phyloP scores from a whole-genome alignment of 2,797 vertebrate genomes.

The Gymnoscopelus braueri region DNA sequence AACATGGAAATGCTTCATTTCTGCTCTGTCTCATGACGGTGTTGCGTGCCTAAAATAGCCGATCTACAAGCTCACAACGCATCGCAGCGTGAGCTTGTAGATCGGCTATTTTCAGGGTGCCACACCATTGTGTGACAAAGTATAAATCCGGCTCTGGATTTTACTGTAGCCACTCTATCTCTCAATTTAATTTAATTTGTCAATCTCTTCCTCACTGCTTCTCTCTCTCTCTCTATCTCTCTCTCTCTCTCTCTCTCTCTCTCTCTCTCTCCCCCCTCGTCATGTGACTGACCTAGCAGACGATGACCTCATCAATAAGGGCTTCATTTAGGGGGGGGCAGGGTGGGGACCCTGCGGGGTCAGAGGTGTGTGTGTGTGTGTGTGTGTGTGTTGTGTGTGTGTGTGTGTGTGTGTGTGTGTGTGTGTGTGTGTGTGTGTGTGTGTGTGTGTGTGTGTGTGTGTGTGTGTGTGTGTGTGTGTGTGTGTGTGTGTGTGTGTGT shows the following conservation, averaged over 20 bases:
- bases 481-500: constrained; percentile 17
- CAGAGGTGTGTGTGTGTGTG: constrained; percentile 28
- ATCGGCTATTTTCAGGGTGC: too few relatives aligned
- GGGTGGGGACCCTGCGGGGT: constrained; percentile 33
- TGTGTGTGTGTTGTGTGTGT: constrained; percentile 22
- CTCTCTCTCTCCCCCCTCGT: constrained; percentile 31
- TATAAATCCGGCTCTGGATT: too few relatives aligned
- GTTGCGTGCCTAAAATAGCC: too few relatives aligned
- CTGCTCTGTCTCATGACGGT: too few relatives aligned
- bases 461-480: constrained; percentile 27
- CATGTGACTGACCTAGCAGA: constrained; percentile 53
- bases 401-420: constrained; percentile 31
- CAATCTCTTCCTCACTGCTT: too few relatives aligned
- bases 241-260: constrained; percentile 2
- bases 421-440: constrained; percentile 22
- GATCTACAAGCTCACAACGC: too few relatives aligned
- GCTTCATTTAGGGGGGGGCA: constrained; percentile 58
- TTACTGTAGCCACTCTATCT: too few relatives aligned
- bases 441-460: constrained; percentile 28
- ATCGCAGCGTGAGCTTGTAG: too few relatives aligned
- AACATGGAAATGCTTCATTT: too few relatives aligned
- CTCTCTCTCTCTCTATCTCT: not conserved
- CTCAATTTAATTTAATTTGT: too few relatives aligned
- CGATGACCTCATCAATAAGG: constrained; percentile 69
- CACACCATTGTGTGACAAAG: too few relatives aligned